These are phyloP conservation scores for Pseudochirops cupreus DNA, from an alignment of 2,797 vertebrate genomes.

Conservation along the genomic window DNA sequence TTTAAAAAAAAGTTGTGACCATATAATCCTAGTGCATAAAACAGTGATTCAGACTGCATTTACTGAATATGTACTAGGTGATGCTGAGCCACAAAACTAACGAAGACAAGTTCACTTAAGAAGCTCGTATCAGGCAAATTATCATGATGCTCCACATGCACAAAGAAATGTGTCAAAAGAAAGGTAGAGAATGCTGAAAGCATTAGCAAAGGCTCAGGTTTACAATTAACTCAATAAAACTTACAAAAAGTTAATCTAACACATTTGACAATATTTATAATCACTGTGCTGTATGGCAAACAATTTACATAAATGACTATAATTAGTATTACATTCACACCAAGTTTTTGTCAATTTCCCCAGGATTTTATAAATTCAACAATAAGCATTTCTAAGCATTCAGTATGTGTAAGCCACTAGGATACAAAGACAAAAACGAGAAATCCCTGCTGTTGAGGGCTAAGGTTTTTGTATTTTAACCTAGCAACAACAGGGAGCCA, in stretches of 20 bases:
- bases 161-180: background rate
- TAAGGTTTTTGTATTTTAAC: background rate
- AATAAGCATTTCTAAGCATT: background rate
- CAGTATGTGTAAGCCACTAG: background rate
- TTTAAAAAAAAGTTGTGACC: background rate
- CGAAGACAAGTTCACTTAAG: background rate
- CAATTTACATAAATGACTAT: background rate
- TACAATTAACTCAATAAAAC: background rate
- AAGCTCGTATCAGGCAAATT: background rate
- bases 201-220: background rate
- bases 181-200: background rate
- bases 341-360: background rate
- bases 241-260: background rate
- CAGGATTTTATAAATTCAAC: background rate
- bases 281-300: background rate
- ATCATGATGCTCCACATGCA: background rate
- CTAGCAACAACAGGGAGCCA: background rate
- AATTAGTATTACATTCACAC: background rate
- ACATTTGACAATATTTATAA: background rate
- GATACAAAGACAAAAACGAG: background rate
- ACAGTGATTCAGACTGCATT: background rate
- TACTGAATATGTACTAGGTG: background rate
- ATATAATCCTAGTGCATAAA: background rate
- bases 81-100: background rate
- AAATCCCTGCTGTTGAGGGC: background rate